Evolutionary conservation across 23 tunicate genomes (phyloP).

Genomic region (Halocynthia roretzi): DNA sequence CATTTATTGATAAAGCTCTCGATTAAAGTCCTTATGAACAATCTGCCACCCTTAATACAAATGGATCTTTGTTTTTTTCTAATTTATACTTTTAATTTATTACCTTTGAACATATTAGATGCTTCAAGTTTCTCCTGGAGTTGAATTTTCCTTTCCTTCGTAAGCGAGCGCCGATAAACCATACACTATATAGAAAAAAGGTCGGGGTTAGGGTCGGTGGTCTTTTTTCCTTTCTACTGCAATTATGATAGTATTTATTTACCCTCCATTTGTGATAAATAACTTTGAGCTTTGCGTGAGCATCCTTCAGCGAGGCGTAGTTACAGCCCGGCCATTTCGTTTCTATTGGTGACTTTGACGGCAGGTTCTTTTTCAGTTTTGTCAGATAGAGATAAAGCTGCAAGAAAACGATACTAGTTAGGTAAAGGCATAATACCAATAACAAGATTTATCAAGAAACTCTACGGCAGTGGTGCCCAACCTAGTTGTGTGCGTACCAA

Average conservation of each 20-base stretch:
- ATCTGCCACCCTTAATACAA: too few species aligned
- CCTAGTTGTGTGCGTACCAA: too few species aligned
- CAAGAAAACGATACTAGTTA: neutral
- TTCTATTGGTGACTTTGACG: constrained; percentile 57
- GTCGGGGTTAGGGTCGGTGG: neutral
- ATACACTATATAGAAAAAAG: constrained; percentile 38
- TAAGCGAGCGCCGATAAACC: constrained; percentile 50
- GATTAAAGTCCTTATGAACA: too few species aligned
- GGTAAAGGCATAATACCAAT: too few species aligned
- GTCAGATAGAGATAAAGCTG: constrained; percentile 52
- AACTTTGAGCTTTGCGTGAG: constrained; percentile 28
- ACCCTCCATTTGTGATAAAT: constrained; percentile 28
- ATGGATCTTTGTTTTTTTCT: too few species aligned
- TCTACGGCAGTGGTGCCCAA: too few species aligned
- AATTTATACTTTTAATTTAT: too few species aligned
- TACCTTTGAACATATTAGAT: constrained; percentile 72
- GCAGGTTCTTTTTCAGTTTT: constrained; percentile 28
- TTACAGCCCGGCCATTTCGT: constrained; percentile 61
- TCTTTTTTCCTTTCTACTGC: neutral
- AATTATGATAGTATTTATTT: neutral
- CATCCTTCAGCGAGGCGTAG: constrained; percentile 15
- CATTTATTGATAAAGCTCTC: too few species aligned
- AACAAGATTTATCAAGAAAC: too few species aligned
- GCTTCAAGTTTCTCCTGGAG: constrained; percentile 69
- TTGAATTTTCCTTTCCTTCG: constrained; percentile 38